Base-by-base conservation (phyloP, 2,797 vertebrate genomes). In the Sphenodon punctatus region DNA sequence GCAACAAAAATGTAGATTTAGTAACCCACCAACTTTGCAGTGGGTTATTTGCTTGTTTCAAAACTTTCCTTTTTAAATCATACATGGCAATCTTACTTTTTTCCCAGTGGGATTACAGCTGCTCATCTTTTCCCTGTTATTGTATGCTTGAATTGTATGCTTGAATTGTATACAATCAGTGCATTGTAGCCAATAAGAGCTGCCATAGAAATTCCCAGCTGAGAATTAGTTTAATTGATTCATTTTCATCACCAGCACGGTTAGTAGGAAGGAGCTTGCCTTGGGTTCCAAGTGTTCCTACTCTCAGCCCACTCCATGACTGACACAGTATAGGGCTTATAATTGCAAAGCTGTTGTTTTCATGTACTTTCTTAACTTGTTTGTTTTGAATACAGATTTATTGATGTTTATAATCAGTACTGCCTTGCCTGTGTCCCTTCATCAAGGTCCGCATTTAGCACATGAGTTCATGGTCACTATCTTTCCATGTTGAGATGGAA, bases 341-440 rank as follows among this genome's bases (percentile, higher is more conserved):
- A n/a, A n/a, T 82, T 78, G 91, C 90, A 93, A 79, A 91, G 89
- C 85, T 88, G 72, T n/a, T n/a, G n/a, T n/a, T n/a, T n/a, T n/a
- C n/a, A n/a, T n/a, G n/a, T n/a, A n/a, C n/a, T n/a, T n/a, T n/a
- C n/a, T n/a, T n/a, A n/a, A n/a, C n/a, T n/a, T n/a, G n/a, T n/a
- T n/a, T n/a, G n/a, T n/a, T n/a, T n/a, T n/a, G n/a, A n/a, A n/a
- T n/a, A n/a, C n/a, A n/a, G n/a, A n/a, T n/a, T n/a, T n/a, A n/a
- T n/a, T n/a, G n/a, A n/a, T n/a, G n/a, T n/a, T n/a, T n/a, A n/a
- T n/a, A n/a, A n/a, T n/a, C n/a, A n/a, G n/a, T n/a, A n/a, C n/a
- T n/a, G n/a, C n/a, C n/a, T n/a, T n/a, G 34, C 34, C 34, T 34
- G 7, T 34, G 34, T 34, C 34, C 34, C 7, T 34, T 34, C 34